These are phyloP conservation scores for Coelopa frigida DNA, from an alignment of 1,140 invertebrate genomes.

Conservation along the genomic window DNA sequence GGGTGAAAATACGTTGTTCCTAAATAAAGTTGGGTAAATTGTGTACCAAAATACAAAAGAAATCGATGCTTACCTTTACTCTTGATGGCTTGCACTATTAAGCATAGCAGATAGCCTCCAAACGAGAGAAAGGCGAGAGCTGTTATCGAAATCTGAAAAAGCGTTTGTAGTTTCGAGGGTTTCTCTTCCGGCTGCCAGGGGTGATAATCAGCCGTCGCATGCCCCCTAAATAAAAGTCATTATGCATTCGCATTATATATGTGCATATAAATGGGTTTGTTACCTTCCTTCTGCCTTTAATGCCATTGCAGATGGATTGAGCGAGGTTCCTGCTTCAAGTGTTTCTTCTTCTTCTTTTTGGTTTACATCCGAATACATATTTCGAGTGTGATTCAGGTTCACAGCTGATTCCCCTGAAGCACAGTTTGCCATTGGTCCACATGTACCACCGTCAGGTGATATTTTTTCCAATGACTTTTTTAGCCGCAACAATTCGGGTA, in stretches of 20 bases:
- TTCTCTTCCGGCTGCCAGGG: conserved; percentile 35
- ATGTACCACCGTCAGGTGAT: too few relatives aligned
- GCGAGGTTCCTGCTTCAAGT: too few relatives aligned
- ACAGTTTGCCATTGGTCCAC: too few relatives aligned
- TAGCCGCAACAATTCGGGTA: too few relatives aligned
- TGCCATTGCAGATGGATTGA: conserved; percentile 12
- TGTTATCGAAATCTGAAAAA: conserved; percentile 65
- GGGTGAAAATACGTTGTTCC: conserved; percentile 38
- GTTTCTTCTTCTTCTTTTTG: too few relatives aligned
- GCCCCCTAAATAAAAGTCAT: too few relatives aligned
- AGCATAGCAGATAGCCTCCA: conserved; percentile 66
- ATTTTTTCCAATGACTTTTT: too few relatives aligned
- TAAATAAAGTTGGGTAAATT: too few relatives aligned
- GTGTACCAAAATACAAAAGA: conserved; percentile 1
- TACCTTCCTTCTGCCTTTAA: conserved; percentile 11
- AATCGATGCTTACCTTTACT: conserved; percentile 44
- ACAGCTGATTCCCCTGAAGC: too few relatives aligned
- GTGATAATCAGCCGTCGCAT: conserved; percentile 11
- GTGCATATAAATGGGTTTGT: neutral
- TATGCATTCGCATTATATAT: too few relatives aligned
- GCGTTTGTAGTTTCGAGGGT: conserved; percentile 55
- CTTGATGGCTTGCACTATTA: conserved; percentile 63
- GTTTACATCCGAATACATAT: too few relatives aligned
- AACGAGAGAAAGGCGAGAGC: conserved; percentile 69
- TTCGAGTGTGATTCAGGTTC: too few relatives aligned